Evolutionary conservation across 2,888 invertebrate genomes (phyloP).

Genomic region (Cacoxenus indagator): DNA sequence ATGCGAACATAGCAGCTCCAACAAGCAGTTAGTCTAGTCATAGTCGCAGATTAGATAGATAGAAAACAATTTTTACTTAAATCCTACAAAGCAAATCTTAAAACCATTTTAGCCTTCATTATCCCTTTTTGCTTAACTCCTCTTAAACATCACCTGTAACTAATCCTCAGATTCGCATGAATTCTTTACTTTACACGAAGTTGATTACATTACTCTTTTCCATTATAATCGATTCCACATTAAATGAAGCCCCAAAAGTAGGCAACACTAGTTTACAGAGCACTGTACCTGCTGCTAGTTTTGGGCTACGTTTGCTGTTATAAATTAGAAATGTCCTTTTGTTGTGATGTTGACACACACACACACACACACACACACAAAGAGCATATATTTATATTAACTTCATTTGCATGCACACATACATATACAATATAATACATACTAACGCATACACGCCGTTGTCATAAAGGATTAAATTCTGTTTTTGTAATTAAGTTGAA

Average conservation of each 20-base stretch:
- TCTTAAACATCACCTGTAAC: too few relatives aligned
- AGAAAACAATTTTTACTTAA: too few relatives aligned
- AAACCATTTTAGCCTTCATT: too few relatives aligned
- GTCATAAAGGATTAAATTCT: constrained; percentile 61
- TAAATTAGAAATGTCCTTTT: constrained; percentile 27
- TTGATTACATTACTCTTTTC: too few relatives aligned
- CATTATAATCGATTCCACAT: too few relatives aligned
- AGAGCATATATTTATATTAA: neutral
- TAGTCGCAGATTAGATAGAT: too few relatives aligned
- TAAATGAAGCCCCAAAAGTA: neutral
- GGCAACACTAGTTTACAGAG: neutral
- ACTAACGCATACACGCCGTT: constrained; percentile 15
- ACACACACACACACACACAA: constrained; percentile 1
- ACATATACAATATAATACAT: neutral
- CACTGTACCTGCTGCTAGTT: neutral
- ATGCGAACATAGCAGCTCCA: too few relatives aligned
- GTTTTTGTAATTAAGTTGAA: constrained; percentile 66
- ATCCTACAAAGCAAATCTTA: too few relatives aligned
- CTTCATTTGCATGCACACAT: neutral
- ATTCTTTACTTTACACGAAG: too few relatives aligned
- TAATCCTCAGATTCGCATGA: too few relatives aligned
- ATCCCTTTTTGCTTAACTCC: too few relatives aligned
- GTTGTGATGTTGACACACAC: constrained; percentile 3
- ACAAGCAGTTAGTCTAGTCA: too few relatives aligned
- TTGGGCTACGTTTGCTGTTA: constrained; percentile 26